phyloP scores from a whole-genome alignment of 2,888 invertebrate species.

The Didymodactylos carnosus region DNA sequence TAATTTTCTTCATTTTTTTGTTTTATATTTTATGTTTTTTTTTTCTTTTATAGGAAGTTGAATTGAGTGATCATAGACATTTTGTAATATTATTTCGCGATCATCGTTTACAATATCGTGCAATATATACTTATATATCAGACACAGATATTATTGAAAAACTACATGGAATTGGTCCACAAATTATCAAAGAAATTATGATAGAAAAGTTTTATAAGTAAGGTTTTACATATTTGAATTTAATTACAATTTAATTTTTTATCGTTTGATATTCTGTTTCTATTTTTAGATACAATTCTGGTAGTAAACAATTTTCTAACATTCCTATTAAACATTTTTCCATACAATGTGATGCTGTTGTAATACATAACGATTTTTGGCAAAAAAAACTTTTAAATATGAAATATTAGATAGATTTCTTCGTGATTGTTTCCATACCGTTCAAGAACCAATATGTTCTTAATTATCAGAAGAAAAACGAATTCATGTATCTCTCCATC shows the following conservation, averaged over 20 bases:
- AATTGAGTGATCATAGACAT: constrained; percentile 6
- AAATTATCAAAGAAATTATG: constrained; percentile 7
- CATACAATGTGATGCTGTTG: constrained; percentile 11
- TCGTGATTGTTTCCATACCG: no score
- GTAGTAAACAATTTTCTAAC: constrained; percentile 5
- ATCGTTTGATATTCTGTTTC: no score
- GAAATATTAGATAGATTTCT: no score
- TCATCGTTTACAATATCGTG: constrained; percentile 13
- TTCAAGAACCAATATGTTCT: no score
- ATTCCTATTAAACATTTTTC: constrained; percentile 13
- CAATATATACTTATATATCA: constrained; percentile 3
- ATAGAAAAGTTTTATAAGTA: constrained; percentile 14
- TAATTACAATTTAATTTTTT: no score
- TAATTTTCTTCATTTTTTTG: not conserved
- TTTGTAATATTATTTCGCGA: constrained; percentile 15
- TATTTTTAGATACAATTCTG: constrained; percentile 11
- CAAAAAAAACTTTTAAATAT: not conserved
- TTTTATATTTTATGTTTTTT: not conserved
- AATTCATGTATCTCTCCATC: no score
- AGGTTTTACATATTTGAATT: not conserved
- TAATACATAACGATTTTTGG: constrained; percentile 11
- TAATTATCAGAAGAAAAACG: no score
- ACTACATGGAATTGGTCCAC: constrained; percentile 8
- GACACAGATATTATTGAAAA: constrained; percentile 14
- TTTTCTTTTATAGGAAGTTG: constrained; percentile 5